A percentile compares a stretch with the other conserved stretches of the same genome.
phyloP scores from a whole-genome alignment of 1,140 invertebrate genomes.

The Platorchestia sp. region DNA sequence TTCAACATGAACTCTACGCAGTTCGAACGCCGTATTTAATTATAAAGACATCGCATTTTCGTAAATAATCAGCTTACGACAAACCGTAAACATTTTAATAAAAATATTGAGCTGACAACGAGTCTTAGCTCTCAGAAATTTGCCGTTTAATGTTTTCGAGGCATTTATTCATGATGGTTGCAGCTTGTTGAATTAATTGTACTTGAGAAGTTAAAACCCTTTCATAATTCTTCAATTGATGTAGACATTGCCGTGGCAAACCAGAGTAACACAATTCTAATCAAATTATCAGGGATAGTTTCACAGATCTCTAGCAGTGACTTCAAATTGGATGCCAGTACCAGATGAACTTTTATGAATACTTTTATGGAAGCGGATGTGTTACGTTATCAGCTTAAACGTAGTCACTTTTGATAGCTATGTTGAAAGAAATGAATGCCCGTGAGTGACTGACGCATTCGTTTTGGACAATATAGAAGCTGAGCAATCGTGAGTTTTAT shows the following conservation, averaged over 20 bases:
- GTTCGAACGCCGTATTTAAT: not conserved
- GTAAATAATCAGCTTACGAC: not conserved
- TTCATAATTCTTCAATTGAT: not conserved
- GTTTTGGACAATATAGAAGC: no score
- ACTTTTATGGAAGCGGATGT: no score
- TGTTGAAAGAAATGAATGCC: no score
- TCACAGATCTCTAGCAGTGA: not conserved
- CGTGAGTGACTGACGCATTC: no score
- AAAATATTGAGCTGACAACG: not conserved
- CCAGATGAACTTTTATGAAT: no score
- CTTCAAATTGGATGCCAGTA: no score
- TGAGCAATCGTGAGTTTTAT: no score
- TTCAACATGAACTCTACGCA: not conserved
- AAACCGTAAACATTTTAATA: not conserved
- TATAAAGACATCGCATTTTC: not conserved
- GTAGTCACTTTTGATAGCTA: no score
- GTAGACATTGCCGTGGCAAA: not conserved
- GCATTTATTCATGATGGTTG: not conserved
- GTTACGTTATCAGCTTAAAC: no score
- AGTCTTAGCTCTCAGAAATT: not conserved
- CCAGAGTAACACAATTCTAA: not conserved
- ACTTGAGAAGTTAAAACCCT: not conserved
- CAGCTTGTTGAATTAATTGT: not conserved
- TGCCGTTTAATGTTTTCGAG: not conserved
- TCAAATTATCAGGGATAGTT: not conserved